A percentile compares a stretch with the other conserved stretches of the same genome.
Conservation (phyloP, 2,113 vertebrate genomes). For the Peromyscus polionotus region DNA sequence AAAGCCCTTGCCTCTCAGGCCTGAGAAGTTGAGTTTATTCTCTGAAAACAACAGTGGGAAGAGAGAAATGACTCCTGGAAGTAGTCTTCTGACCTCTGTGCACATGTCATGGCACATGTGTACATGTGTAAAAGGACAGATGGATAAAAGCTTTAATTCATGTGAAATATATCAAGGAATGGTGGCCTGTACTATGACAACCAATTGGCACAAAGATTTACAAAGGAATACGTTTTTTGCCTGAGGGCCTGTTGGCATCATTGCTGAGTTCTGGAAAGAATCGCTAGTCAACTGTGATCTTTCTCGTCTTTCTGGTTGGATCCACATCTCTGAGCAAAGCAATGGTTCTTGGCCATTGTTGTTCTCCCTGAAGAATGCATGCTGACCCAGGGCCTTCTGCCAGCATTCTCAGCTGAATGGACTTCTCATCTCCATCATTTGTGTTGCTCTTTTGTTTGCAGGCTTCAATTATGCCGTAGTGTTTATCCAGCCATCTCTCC, state of each 20-base stretch:
- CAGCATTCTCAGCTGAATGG: not conserved
- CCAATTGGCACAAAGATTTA: not conserved
- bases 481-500: not conserved
- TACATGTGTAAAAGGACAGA: not conserved
- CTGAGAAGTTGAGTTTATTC: not conserved
- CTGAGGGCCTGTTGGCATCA: not conserved
- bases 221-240: not conserved
- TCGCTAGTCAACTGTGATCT: not conserved
- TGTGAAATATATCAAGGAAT: not conserved
- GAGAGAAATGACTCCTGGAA: not conserved
- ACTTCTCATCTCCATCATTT: rapidly evolving
- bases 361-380: rapidly evolving
- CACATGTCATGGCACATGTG: not conserved
- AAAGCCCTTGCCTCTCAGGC: not conserved
- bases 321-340: not conserved
- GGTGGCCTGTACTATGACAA: not conserved
- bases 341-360: not conserved
- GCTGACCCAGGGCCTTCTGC: not conserved
- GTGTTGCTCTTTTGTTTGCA: not conserved
- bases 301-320: not conserved
- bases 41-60: not conserved
- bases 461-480: not conserved
- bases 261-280: not conserved
- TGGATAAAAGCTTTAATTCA: not conserved
- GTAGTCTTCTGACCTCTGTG: no score